phyloP scores from a whole-genome alignment of 1,140 invertebrate genomes.

The Pseudomyrmex gracilis region DNA sequence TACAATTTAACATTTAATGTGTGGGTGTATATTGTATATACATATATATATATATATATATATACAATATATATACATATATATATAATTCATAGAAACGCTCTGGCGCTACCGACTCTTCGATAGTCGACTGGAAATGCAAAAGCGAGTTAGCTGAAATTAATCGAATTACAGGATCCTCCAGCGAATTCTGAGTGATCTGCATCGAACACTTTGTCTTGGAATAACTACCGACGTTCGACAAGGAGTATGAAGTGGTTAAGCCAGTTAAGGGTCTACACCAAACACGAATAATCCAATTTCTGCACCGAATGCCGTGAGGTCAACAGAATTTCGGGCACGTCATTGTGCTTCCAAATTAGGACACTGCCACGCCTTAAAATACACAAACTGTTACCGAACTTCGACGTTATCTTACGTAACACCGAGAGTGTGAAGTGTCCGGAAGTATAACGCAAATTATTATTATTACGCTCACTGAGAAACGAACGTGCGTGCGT shows the following conservation, averaged over 20 bases:
- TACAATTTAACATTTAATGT: constrained; percentile 12
- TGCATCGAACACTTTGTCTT: constrained; percentile 69
- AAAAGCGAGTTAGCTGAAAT: constrained; percentile 67
- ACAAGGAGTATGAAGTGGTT: constrained; percentile 61
- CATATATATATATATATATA: constrained; percentile 44
- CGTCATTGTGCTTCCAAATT: constrained; percentile 70
- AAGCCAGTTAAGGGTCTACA: constrained; percentile 71
- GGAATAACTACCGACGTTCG: constrained; percentile 71
- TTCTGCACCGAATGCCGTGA: constrained; percentile 62
- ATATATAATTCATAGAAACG: constrained; percentile 35
- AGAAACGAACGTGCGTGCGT: too few relatives aligned
- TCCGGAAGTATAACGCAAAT: constrained; percentile 4
- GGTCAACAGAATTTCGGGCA: constrained; percentile 72
- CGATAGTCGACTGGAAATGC: constrained; percentile 43
- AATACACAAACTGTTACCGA: constrained; percentile 60
- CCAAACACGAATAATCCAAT: constrained; percentile 74
- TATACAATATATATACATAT: too few relatives aligned
- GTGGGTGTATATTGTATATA: background rate
- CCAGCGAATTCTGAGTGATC: constrained; percentile 59
- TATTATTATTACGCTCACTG: background rate
- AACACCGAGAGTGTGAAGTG: background rate
- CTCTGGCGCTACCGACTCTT: constrained; percentile 3
- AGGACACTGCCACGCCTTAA: constrained; percentile 63
- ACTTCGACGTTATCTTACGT: constrained; percentile 12
- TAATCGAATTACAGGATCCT: constrained; percentile 69